Base-by-base conservation (phyloP, 2,888 invertebrate species). In the Hirudinaria manillensis region DNA sequence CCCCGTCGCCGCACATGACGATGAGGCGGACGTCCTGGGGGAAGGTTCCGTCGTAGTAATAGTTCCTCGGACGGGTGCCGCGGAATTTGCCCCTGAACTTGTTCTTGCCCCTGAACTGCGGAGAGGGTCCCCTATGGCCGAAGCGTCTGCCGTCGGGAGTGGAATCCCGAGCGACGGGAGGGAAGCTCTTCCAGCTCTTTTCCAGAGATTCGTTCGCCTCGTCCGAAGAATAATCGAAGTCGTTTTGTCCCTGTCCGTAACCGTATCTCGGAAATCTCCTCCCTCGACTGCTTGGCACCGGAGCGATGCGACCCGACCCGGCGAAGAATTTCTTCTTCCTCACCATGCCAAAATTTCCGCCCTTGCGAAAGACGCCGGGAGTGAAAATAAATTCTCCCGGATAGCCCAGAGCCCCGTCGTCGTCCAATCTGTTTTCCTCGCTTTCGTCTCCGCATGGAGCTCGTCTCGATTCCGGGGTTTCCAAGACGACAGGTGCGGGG, bases 1-100 rank as follows among this genome's bases (percentile, higher is more conserved):
- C 68, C 16, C 36, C 68, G 6, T 56, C 56, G 21, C 73, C 73
- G 36, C 73, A 73, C 73, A 73, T 73, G 21, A 73, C 65, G n/a
- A 73, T 73, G 36, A 73, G 65, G 10, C 73, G 51, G 19, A 73
- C 73, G 24, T 73, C 73, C 36, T 73, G 73, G 32, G 73, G 68
- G 36, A 34, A 36, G 32, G n/a, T 34, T n/a, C 68, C 36, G 36
- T 34, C 32, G 34, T 36, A 34, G 68, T n/a, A 36, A 19, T 24
- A 68, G 68, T 34, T 68, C 21, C 36, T 29, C 36, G 36, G 36
- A n/a, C 32, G 29, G 10, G 19, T 16, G 10, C 68, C 68, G 1
- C 68, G 32, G 27, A 34, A 68, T 36, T 32, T 29, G 1, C 68
- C 36, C 32, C 68, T 68, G 61, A 27, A 61, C 10, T 24, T 61